Conservation (phyloP, 2,888 invertebrate species). For the Poecilobothrus nobilitatus region DNA sequence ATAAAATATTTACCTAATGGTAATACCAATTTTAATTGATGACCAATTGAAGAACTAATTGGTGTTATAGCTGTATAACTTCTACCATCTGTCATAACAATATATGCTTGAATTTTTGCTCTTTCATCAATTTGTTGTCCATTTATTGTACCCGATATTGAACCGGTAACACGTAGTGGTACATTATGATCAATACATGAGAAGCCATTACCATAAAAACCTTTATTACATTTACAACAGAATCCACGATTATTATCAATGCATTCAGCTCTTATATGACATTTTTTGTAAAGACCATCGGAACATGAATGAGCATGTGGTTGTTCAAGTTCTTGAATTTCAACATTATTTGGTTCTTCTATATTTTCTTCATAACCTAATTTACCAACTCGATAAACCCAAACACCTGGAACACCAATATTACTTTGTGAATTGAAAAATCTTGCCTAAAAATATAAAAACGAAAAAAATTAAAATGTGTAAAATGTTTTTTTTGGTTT, state of each 20-base stretch:
- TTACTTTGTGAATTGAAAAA: slow-evolving; percentile 70
- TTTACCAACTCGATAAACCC: slow-evolving; percentile 77
- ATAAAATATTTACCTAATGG: slow-evolving; percentile 54
- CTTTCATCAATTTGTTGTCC: slow-evolving; percentile 65
- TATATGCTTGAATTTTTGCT: slow-evolving; percentile 71
- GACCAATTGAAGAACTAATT: slow-evolving; percentile 64
- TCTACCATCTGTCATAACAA: slow-evolving; percentile 77
- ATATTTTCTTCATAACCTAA: slow-evolving; percentile 50
- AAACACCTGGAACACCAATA: slow-evolving; percentile 72
- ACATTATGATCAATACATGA: slow-evolving; percentile 76
- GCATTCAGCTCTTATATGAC: slow-evolving; percentile 75
- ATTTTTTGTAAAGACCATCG: slow-evolving; percentile 60
- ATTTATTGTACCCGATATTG: slow-evolving; percentile 77
- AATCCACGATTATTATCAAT: slow-evolving; percentile 74
- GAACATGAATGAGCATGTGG: slow-evolving; percentile 46
- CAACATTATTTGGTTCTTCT: slow-evolving; percentile 56
- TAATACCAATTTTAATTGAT: slow-evolving; percentile 72
- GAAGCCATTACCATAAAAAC: slow-evolving; percentile 87
- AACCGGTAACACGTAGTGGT: slow-evolving; percentile 82
- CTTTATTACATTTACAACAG: slow-evolving; percentile 80
- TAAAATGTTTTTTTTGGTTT: neutral
- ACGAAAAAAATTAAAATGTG: slow-evolving; percentile 11
- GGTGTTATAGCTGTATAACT: slow-evolving; percentile 86
- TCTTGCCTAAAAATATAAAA: slow-evolving; percentile 31
- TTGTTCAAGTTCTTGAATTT: slow-evolving; percentile 40